phyloP scores from a whole-genome alignment of 2,888 invertebrate genomes.

The Halictus quadricinctus region DNA sequence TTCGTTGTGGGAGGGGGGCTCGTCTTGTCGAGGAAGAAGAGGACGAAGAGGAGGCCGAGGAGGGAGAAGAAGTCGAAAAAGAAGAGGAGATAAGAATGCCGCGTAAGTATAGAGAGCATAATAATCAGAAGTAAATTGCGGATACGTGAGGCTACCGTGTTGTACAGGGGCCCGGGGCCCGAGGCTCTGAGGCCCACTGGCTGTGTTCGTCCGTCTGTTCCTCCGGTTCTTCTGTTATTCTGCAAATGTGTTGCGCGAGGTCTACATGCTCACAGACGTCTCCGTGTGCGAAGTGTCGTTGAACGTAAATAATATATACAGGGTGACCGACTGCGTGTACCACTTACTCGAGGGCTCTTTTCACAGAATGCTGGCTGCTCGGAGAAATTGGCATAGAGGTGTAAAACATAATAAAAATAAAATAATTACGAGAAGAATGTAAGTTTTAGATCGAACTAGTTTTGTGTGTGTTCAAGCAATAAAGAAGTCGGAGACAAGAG shows the following conservation, averaged over 20 bases:
- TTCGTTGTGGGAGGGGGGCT: not conserved
- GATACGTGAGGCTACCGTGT: slow-evolving; percentile 82
- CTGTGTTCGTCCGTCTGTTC: slow-evolving; percentile 39
- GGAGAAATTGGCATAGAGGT: not conserved
- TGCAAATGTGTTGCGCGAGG: slow-evolving; percentile 1
- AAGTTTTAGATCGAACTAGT: too few relatives aligned
- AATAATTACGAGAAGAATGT: too few relatives aligned
- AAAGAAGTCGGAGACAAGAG: too few relatives aligned
- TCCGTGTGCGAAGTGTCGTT: not conserved
- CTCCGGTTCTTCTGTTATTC: slow-evolving; percentile 40
- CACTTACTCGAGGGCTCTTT: not conserved
- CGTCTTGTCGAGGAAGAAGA: slow-evolving; percentile 10
- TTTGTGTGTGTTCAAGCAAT: not conserved
- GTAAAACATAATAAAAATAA: not conserved
- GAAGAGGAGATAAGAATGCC: slow-evolving; percentile 69
- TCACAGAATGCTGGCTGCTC: not conserved
- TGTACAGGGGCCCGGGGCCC: slow-evolving; percentile 67
- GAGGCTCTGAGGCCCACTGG: slow-evolving; percentile 41
- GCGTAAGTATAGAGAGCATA: slow-evolving; percentile 80
- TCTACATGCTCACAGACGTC: not conserved
- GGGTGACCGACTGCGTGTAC: not conserved
- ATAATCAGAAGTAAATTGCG: slow-evolving; percentile 82
- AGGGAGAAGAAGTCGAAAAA: slow-evolving; percentile 23
- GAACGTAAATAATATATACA: not conserved
- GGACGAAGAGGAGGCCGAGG: slow-evolving; percentile 7